Evolutionary conservation across 2,888 invertebrate species (phyloP).

Genomic region (Sialis fuliginosa): DNA sequence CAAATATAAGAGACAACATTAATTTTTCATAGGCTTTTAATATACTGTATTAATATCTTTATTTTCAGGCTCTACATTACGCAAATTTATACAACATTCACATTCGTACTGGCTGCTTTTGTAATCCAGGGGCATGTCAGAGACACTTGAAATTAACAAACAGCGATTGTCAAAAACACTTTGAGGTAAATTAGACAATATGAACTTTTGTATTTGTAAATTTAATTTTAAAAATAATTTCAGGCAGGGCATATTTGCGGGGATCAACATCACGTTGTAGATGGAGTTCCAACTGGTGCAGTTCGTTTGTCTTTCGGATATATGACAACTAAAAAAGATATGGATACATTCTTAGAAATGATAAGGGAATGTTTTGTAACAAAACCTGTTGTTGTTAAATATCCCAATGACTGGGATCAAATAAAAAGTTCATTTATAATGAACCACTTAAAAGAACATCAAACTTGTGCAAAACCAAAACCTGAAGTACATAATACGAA

Average conservation of each 20-base stretch:
- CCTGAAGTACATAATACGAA: slow-evolving; percentile 2
- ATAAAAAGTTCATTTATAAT: background rate
- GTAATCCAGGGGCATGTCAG: slow-evolving; percentile 92
- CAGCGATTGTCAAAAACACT: slow-evolving; percentile 56
- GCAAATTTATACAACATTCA: slow-evolving; percentile 73
- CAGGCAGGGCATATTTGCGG: slow-evolving; percentile 81
- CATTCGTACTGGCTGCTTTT: slow-evolving; percentile 87
- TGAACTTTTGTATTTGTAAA: background rate
- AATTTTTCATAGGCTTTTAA: background rate
- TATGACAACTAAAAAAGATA: slow-evolving; percentile 60
- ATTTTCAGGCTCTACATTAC: slow-evolving; percentile 64
- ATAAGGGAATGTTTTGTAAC: slow-evolving; percentile 56
- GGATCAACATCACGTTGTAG: slow-evolving; percentile 67
- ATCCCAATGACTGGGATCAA: slow-evolving; percentile 13
- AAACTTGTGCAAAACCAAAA: slow-evolving; percentile 2
- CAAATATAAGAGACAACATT: background rate
- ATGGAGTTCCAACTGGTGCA: slow-evolving; percentile 82
- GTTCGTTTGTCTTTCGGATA: slow-evolving; percentile 86
- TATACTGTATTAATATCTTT: no score
- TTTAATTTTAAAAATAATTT: slow-evolving; percentile 10
- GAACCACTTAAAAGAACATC: slow-evolving; percentile 7
- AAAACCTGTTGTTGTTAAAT: slow-evolving; percentile 23
- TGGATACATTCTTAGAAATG: slow-evolving; percentile 52
- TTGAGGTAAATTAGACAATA: slow-evolving; percentile 30
- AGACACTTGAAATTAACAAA: slow-evolving; percentile 50